These are phyloP conservation scores for Pocillopora verrucosa DNA, from an alignment of 64 coral and sea anemone genomes.

Conservation along the genomic window DNA sequence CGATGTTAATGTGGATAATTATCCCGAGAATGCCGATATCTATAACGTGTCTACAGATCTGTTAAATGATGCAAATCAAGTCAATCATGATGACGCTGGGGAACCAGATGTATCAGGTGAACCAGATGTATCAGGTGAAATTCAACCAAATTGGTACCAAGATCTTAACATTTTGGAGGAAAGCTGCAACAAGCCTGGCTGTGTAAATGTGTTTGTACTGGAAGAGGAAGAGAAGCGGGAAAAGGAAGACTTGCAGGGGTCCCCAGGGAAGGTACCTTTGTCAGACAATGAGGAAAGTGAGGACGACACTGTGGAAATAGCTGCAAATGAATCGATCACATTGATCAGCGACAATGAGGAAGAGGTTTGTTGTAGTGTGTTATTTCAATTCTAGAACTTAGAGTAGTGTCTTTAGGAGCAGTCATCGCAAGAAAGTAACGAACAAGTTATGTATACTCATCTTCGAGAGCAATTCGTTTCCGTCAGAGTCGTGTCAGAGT, in stretches of 20 bases:
- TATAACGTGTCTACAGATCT: neutral
- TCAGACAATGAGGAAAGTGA: neutral
- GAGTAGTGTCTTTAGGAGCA: neutral
- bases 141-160: neutral
- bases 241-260: neutral
- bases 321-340: conserved; percentile 19
- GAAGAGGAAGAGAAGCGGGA: neutral
- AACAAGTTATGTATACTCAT: no score
- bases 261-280: neutral
- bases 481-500: no score
- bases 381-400: neutral
- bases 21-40: neutral
- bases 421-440: neutral
- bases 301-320: neutral
- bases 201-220: neutral
- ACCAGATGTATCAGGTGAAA: neutral
- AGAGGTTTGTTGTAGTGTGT: neutral
- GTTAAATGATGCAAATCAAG: neutral
- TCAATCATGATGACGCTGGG: neutral
- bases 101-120: neutral
- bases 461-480: no score
- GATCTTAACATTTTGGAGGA: neutral
- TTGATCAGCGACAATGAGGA: conserved; percentile 50
- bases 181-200: neutral
- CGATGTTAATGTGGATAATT: neutral